Evolutionary conservation across 2,888 invertebrate genomes (phyloP).

Genomic region (Cryptus viduatorius): DNA sequence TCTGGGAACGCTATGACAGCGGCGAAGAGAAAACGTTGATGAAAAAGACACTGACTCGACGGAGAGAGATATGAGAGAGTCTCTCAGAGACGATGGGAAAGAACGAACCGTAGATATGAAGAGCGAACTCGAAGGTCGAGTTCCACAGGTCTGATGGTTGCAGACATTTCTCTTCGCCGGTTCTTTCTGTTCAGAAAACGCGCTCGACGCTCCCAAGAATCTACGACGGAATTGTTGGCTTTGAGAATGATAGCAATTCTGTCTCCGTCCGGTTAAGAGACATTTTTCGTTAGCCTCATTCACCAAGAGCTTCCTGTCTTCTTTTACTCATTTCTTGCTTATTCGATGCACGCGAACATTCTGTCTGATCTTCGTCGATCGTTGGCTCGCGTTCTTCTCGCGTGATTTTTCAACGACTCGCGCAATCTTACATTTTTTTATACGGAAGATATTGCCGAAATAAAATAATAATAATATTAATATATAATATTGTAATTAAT

Average conservation of each 20-base stretch:
- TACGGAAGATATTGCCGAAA: too few species aligned
- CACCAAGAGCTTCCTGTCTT: slow-evolving; percentile 14
- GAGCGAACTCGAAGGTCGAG: slow-evolving; percentile 21
- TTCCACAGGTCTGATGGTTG: slow-evolving; percentile 13
- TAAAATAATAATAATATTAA: too few species aligned
- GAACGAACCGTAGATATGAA: slow-evolving; percentile 20
- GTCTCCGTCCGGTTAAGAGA: slow-evolving; percentile 28
- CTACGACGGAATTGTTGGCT: slow-evolving; percentile 33
- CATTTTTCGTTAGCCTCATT: slow-evolving; percentile 5
- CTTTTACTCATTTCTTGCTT: slow-evolving; percentile 1
- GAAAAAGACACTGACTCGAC: neutral
- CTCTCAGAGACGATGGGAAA: slow-evolving; percentile 26
- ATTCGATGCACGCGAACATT: neutral
- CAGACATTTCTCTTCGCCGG: slow-evolving; percentile 49
- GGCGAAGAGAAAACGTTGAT: slow-evolving; percentile 18
- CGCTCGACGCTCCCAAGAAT: neutral
- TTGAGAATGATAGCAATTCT: slow-evolving; percentile 55
- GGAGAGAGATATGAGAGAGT: slow-evolving; percentile 5
- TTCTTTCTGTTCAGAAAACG: neutral
- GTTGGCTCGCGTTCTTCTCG: neutral
- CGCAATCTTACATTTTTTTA: too few species aligned
- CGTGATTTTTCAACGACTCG: neutral
- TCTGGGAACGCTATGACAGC: slow-evolving; percentile 40
- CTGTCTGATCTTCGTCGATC: neutral
- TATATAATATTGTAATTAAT: too few species aligned